Percentiles rank a stretch among this genome's conserved stretches.
These are phyloP conservation scores for Diabrotica undecimpunctata DNA, from an alignment of 1,140 invertebrate species.

Conservation along the genomic window DNA sequence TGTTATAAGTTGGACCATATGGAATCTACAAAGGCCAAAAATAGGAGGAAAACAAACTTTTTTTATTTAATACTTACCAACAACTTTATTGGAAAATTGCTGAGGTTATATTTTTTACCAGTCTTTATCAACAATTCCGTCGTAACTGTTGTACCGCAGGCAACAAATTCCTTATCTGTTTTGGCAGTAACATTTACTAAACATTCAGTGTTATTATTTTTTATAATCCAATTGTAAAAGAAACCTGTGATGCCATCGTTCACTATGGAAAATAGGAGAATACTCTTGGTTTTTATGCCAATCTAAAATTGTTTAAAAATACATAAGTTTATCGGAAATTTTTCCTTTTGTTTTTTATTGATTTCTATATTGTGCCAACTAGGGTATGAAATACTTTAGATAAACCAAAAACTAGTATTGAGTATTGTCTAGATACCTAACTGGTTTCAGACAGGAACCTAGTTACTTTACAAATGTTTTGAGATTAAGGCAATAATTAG, in stretches of 20 bases:
- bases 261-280: conserved; percentile 38
- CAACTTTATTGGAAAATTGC: conserved; percentile 11
- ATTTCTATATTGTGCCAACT: too few relatives aligned
- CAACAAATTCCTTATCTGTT: conserved; percentile 38
- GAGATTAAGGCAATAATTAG: too few relatives aligned
- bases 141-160: conserved; percentile 17
- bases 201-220: conserved; percentile 29
- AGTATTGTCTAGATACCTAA: too few relatives aligned
- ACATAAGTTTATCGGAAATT: too few relatives aligned
- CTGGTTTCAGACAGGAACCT: too few relatives aligned
- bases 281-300: conserved; percentile 1
- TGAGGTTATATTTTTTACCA: not conserved
- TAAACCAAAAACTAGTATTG: too few relatives aligned
- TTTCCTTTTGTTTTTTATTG: too few relatives aligned
- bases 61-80: not conserved
- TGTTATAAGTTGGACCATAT: conserved; percentile 45
- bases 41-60: not conserved
- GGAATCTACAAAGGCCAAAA: conserved; percentile 41
- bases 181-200: conserved; percentile 31
- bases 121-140: conserved; percentile 11
- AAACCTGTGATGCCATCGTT: conserved; percentile 47
- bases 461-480: too few relatives aligned
- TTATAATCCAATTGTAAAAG: conserved; percentile 44
- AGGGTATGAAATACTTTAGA: too few relatives aligned
- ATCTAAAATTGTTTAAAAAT: too few relatives aligned